Evolutionary conservation across 2,113 vertebrate genomes (phyloP).

Genomic region (Chunga burmeisteri): DNA sequence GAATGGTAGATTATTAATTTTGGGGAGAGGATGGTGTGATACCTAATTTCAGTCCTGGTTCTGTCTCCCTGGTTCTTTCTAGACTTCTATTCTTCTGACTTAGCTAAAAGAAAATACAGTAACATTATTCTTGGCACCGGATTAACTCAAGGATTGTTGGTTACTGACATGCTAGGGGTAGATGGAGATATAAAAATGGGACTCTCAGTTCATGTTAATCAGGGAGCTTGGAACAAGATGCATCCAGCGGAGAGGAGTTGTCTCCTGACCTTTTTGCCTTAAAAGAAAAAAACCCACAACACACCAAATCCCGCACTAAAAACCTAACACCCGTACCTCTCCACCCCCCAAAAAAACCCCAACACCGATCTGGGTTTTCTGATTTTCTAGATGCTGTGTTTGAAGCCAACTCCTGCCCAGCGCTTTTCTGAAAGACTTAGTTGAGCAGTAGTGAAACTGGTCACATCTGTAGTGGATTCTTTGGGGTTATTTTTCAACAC

Average conservation of each 20-base stretch:
- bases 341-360: accelerated
- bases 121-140: neutral
- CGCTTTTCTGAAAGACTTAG: neutral
- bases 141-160: neutral
- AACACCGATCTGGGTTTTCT: neutral
- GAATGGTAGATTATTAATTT: neutral
- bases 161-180: neutral
- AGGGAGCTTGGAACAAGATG: neutral
- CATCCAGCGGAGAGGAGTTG: neutral
- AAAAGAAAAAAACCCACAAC: neutral
- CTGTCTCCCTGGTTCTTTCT: neutral
- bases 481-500: neutral
- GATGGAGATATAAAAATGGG: neutral
- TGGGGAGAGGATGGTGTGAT: neutral
- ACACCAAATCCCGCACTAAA: neutral
- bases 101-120: neutral
- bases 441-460: neutral
- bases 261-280: neutral
- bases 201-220: neutral
- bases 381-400: neutral
- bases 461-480: neutral
- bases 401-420: neutral
- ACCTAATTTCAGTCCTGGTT: neutral
- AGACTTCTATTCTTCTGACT: neutral
- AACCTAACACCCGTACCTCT: accelerated